These are phyloP conservation scores for Nannospalax galili DNA, from an alignment of 2,113 vertebrate genomes.

Conservation along the genomic window DNA sequence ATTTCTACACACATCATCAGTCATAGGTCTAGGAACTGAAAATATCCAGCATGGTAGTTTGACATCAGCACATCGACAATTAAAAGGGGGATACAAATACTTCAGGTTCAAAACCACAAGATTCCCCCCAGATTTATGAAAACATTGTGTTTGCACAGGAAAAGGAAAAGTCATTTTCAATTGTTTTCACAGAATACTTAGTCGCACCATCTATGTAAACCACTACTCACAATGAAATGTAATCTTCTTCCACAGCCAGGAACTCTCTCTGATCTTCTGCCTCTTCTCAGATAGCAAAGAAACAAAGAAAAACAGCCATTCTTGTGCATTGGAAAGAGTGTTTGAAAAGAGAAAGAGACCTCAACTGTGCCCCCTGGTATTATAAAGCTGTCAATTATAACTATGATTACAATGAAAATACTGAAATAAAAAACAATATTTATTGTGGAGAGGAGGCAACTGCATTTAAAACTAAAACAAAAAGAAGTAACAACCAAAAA, in stretches of 20 bases:
- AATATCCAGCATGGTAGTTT: conserved; percentile 84
- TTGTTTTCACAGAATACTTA: conserved; percentile 82
- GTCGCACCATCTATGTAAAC: conserved; percentile 84
- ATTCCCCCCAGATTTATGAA: conserved; percentile 83
- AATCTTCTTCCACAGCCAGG: conserved; percentile 82
- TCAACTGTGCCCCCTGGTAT: conserved; percentile 85
- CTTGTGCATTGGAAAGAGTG: conserved; percentile 81
- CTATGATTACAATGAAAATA: conserved; percentile 83
- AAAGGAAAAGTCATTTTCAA: conserved; percentile 77
- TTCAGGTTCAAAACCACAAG: conserved; percentile 82
- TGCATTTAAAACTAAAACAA: conserved; percentile 41
- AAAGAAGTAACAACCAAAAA: conserved; percentile 41
- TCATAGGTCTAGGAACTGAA: conserved; percentile 85
- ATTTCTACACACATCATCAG: conserved; percentile 84
- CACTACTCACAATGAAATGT: conserved; percentile 85
- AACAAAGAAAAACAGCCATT: conserved; percentile 88
- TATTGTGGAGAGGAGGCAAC: not conserved
- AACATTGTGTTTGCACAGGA: conserved; percentile 74
- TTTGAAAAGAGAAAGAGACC: conserved; percentile 88
- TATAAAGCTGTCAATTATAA: conserved; percentile 89
- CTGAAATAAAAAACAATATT: conserved; percentile 80
- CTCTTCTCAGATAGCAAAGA: conserved; percentile 87
- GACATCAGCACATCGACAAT: conserved; percentile 89
- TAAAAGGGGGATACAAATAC: conserved; percentile 87
- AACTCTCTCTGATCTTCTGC: conserved; percentile 86